Evolutionary conservation across 2,888 invertebrate species (phyloP).

Genomic region (Chesias legatella): DNA sequence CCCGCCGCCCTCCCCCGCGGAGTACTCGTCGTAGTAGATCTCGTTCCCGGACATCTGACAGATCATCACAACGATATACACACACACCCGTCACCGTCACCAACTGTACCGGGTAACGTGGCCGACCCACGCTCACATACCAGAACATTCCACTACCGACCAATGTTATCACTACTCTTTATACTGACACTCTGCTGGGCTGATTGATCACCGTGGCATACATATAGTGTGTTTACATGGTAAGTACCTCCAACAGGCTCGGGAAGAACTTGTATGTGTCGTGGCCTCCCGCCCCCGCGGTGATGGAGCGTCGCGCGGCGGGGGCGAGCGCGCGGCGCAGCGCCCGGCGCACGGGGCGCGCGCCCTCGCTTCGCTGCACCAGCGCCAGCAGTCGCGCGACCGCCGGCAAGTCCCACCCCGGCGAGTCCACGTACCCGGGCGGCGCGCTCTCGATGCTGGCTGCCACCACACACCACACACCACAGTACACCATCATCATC

Average conservation of each 20-base stretch:
- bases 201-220: background rate
- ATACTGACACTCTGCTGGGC: too few species aligned
- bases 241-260: conserved; percentile 37
- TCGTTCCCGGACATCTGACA: conserved; percentile 25
- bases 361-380: conserved; percentile 35
- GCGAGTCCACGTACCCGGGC: conserved; percentile 45
- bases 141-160: too few species aligned
- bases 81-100: too few species aligned
- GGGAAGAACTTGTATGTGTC: conserved; percentile 49
- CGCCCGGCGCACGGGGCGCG: conserved; percentile 31
- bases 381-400: conserved; percentile 46
- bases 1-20: conserved; percentile 13
- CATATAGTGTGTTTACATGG: background rate
- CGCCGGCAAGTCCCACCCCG: conserved; percentile 38
- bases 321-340: conserved; percentile 33
- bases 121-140: too few species aligned
- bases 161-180: too few species aligned
- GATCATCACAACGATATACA: background rate
- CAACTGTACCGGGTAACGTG: too few species aligned
- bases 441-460: conserved; percentile 39
- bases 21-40: conserved; percentile 42
- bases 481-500: too few species aligned
- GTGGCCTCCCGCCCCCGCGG: too few species aligned
- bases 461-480: too few species aligned
- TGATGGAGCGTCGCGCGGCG: conserved; percentile 31